These are phyloP conservation scores for Caenorhabditis becei DNA, from an alignment of 2,888 invertebrate genomes.

Conservation along the genomic window DNA sequence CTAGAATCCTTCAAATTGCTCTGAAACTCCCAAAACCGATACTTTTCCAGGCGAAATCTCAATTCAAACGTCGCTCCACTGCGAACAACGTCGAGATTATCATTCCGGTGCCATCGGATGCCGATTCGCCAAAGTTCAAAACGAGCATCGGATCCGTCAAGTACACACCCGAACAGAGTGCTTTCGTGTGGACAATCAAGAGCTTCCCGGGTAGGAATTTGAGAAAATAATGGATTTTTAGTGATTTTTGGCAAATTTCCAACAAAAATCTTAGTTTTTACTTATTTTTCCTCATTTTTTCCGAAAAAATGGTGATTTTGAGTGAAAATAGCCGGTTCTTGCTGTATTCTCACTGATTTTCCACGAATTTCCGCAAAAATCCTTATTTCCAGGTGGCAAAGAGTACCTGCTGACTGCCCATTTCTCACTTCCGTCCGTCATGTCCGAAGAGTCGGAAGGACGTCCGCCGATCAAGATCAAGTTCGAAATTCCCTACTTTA, in stretches of 20 bases:
- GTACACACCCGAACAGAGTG: conserved; percentile 96
- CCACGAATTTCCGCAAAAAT: neutral
- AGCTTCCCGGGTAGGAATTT: conserved; percentile 77
- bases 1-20: neutral
- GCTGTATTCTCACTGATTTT: too few relatives aligned
- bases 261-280: neutral
- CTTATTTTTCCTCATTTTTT: too few relatives aligned
- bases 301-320: too few relatives aligned
- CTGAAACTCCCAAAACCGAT: neutral
- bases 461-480: conserved; percentile 98
- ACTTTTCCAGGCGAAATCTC: conserved; percentile 92
- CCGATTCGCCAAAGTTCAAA: conserved; percentile 95
- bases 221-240: neutral
- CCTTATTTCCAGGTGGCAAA: conserved; percentile 88
- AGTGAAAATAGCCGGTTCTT: too few relatives aligned
- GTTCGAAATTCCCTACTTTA: conserved; percentile 99
- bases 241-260: neutral
- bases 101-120: conserved; percentile 95
- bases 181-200: conserved; percentile 89
- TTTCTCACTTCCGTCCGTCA: conserved; percentile 96
- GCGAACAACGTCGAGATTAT: conserved; percentile 99
- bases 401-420: conserved; percentile 98
- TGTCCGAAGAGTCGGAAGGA: conserved; percentile 94
- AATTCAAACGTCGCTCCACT: conserved; percentile 96
- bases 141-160: conserved; percentile 89